Evolutionary conservation across 1,140 invertebrate species (phyloP), one percentile per base, ranked within the genome.

Genomic region (Popillia japonica): DNA sequence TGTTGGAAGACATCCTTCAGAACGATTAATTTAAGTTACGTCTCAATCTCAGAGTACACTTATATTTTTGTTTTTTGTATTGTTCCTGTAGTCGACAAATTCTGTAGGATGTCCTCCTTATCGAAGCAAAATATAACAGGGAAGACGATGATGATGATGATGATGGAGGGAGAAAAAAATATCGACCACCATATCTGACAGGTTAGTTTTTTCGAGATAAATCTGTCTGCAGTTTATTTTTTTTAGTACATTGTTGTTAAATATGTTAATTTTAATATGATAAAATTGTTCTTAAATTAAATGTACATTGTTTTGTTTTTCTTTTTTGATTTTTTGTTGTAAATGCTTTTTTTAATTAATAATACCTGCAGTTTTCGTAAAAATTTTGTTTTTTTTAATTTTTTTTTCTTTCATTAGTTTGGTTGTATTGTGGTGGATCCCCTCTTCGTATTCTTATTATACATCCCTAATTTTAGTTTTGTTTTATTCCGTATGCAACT

Each of bases 301-400:
- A 90, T 90, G 90, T 91, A 90, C 88, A 90, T 90, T 90, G 90
- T 91, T 91, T 91, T 91, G 89, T 90, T 90, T 90, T 90, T 85
- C 83, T 84, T 86, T 88, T 88, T 90, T 90, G 90, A 90, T 90
- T 90, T 90, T 90, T 91, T 91, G 90, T 87, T 91, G 90, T 90
- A 90, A 89, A 90, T 90, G 90, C 90, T 90, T 90, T 90, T 55
- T 90, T 91, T 90, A 85, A 86, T 85, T 89, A 90, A 90, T 91
- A 90, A 90, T 91, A 91, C 90, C 90, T 90, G 89, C 90, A 90
- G 89, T 91, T 91, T 89, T 88, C 88, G 86, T 79, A 84, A 85
- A 87, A 88, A 90, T 89, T 90, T 88, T 89, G 89, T 89, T 90
- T 89, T 89, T 81, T 89, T 88, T 88, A 81, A 86, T 87, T 87